These are phyloP conservation scores for Botrylloides violaceus DNA, from an alignment of 23 tunicate species.

Conservation along the genomic window DNA sequence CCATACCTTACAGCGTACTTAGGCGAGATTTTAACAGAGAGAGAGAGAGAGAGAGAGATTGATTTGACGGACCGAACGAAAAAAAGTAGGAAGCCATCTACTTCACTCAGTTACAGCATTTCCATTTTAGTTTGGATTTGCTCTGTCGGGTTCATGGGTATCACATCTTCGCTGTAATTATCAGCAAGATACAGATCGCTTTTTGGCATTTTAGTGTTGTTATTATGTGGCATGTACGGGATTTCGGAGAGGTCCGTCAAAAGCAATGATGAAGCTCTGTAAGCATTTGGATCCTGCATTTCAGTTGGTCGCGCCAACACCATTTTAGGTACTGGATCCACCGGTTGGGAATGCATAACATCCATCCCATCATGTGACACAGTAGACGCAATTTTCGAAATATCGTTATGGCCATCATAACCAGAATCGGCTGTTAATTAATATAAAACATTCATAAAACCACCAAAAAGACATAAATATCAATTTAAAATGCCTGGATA, in stretches of 20 bases:
- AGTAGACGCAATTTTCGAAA: slow-evolving; percentile 7
- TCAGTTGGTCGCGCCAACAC: neutral
- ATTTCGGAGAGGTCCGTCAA: slow-evolving; percentile 13
- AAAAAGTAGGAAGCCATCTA: too few species aligned
- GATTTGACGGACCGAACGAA: too few species aligned
- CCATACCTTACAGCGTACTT: too few species aligned
- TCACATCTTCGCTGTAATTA: slow-evolving; percentile 17
- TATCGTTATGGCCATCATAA: neutral
- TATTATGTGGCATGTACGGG: neutral
- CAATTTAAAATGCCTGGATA: too few species aligned
- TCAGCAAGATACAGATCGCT: slow-evolving; percentile 12
- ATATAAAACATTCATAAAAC: too few species aligned
- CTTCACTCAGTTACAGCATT: slow-evolving; percentile 4
- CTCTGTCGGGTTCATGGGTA: slow-evolving; percentile 8
- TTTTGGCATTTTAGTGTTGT: neutral
- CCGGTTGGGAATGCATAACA: slow-evolving; percentile 6
- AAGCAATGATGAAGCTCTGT: slow-evolving; percentile 6
- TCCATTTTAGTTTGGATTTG: slow-evolving; percentile 7
- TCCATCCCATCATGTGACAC: slow-evolving; percentile 8
- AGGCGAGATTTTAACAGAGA: too few species aligned
- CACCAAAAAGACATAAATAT: too few species aligned
- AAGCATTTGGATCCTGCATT: neutral
- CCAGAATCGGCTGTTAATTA: neutral
- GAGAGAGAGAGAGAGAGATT: too few species aligned
- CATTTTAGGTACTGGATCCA: slow-evolving; percentile 3